Percentiles rank a stretch among this genome's conserved stretches.
These are phyloP conservation scores for Drosophila imparisetae DNA, from an alignment of 2,888 invertebrate species.

Conservation along the genomic window DNA sequence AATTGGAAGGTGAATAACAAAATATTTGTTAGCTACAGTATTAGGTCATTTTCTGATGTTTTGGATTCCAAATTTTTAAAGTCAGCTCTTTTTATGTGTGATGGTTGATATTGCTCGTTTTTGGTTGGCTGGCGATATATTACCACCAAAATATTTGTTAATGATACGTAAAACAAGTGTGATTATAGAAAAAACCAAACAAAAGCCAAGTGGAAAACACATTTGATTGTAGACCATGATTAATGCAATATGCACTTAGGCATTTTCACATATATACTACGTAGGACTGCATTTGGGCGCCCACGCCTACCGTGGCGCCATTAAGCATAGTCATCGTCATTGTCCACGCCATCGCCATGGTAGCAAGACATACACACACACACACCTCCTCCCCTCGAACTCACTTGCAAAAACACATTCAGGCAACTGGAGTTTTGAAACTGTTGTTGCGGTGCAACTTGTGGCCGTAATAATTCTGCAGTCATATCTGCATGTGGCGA, in stretches of 20 bases:
- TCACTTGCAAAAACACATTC: background rate
- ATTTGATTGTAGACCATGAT: background rate
- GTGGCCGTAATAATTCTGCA: conserved; percentile 68
- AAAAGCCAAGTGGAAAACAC: background rate
- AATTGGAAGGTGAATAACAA: background rate
- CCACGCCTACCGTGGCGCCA: conserved; percentile 37
- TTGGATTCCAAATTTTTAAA: background rate
- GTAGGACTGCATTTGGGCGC: conserved; percentile 9
- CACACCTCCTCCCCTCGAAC: background rate
- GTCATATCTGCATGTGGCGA: conserved; percentile 69
- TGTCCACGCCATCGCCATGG: conserved; percentile 18
- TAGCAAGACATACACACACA: conserved; percentile 20
- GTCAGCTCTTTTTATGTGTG: background rate
- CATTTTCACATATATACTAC: background rate
- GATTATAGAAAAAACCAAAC: background rate
- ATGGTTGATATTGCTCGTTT: background rate
- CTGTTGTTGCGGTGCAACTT: conserved; percentile 36
- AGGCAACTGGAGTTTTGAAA: conserved; percentile 16
- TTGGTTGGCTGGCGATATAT: background rate
- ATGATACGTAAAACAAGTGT: background rate
- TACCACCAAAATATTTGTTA: background rate
- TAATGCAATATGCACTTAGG: conserved; percentile 13
- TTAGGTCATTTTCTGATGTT: background rate
- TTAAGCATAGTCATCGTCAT: conserved; percentile 28
- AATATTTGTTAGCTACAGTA: background rate